Conservation (phyloP, 37 sponge, comb jelly and placozoan genomes). For the Aphrocallistes beatrix region DNA sequence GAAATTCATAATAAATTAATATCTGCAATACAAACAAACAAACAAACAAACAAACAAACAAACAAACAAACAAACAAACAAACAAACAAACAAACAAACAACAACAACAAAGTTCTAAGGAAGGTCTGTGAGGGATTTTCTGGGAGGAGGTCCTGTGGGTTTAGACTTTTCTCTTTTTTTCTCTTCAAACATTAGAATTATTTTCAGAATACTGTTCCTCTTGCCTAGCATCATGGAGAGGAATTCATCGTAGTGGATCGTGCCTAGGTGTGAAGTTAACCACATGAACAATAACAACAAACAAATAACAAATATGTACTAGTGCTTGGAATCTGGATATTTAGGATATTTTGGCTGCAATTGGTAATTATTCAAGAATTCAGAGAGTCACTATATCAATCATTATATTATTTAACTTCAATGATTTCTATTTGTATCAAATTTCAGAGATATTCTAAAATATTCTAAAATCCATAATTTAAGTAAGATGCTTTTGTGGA, state of each 20-base stretch:
- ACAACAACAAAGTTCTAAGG: slow-evolving; percentile 40
- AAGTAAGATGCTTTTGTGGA: no score
- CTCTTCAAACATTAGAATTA: slow-evolving; percentile 91
- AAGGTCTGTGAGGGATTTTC: slow-evolving; percentile 43
- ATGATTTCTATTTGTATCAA: no score
- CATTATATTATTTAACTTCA: no score
- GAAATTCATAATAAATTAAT: background rate
- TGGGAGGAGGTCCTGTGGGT: slow-evolving; percentile 72
- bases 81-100: background rate
- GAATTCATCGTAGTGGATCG: slow-evolving; percentile 82
- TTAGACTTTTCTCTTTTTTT: slow-evolving; percentile 74
- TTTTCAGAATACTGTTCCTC: slow-evolving; percentile 62
- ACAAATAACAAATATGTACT: no score
- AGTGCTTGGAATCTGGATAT: no score
- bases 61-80: slow-evolving; percentile 9
- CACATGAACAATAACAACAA: no score
- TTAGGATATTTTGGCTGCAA: no score
- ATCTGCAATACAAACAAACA: background rate
- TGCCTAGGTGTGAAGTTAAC: no score
- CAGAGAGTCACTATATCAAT: no score
- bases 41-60: background rate
- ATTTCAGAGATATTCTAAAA: no score
- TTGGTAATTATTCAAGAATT: no score
- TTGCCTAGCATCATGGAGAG: slow-evolving; percentile 89
- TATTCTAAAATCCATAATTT: no score